Percentiles rank a stretch among this genome's conserved stretches.
Evolutionary conservation across 2,888 invertebrate species (phyloP).

Genomic region (Byasa hedistus): DNA sequence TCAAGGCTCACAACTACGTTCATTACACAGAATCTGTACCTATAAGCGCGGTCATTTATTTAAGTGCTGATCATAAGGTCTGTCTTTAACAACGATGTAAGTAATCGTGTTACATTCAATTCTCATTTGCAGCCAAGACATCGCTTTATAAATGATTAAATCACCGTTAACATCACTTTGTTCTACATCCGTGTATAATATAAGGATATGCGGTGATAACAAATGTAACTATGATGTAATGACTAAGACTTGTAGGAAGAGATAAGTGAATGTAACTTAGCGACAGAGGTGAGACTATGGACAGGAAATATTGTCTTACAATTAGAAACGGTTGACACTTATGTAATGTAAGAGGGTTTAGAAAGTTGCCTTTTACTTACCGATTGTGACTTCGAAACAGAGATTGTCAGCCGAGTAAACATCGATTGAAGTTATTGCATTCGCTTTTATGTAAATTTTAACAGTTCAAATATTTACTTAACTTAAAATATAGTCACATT

Average conservation of each 20-base stretch:
- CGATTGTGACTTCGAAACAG: conserved; percentile 1
- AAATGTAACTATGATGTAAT: not conserved
- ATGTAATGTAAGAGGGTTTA: conserved; percentile 21
- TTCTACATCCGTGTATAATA: not conserved
- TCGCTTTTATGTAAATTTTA: not conserved
- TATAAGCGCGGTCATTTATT: conserved; percentile 12
- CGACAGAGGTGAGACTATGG: not conserved
- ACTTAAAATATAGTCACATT: no score
- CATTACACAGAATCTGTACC: conserved; percentile 16
- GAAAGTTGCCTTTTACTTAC: conserved; percentile 27
- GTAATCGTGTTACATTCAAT: conserved; percentile 6
- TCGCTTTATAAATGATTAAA: not conserved
- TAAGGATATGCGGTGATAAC: not conserved
- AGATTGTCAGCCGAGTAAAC: conserved; percentile 8
- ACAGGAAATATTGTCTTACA: conserved; percentile 24
- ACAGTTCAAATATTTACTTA: not conserved
- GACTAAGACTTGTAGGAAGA: not conserved
- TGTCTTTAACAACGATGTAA: conserved; percentile 13
- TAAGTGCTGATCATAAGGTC: conserved; percentile 5
- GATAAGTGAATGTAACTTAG: not conserved
- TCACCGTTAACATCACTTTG: not conserved
- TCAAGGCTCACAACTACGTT: conserved; percentile 20
- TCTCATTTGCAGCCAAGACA: not conserved
- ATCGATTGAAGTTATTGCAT: not conserved
- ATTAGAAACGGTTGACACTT: conserved; percentile 25